phyloP scores from a whole-genome alignment of 92 coral and sea anemone species.

The Isaurus tuberculatus region DNA sequence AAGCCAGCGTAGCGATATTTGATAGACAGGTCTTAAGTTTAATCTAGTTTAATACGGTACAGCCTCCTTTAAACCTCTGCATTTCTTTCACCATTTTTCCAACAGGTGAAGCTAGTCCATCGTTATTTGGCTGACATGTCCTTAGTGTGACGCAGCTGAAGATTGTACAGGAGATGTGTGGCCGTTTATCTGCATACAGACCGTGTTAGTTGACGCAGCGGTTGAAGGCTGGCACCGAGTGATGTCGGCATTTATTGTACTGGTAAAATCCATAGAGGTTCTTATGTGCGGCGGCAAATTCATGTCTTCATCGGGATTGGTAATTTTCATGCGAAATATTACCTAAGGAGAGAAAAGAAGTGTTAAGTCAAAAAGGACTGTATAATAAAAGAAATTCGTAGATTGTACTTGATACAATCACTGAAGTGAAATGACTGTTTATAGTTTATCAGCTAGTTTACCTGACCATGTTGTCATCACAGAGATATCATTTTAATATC shows the following conservation, averaged over 20 bases:
- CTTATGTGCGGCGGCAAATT: not conserved
- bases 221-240: constrained; percentile 30
- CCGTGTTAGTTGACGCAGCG: constrained; percentile 37
- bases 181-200: constrained; percentile 41
- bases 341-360: too few relatives aligned
- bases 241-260: constrained; percentile 1
- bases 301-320: constrained; percentile 42
- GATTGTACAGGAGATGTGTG: constrained; percentile 9
- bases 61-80: too few relatives aligned
- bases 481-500: too few relatives aligned
- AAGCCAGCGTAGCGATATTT: too few relatives aligned
- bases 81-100: not conserved
- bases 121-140: not conserved
- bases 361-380: too few relatives aligned
- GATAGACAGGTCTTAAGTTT: too few relatives aligned
- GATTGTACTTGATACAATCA: too few relatives aligned
- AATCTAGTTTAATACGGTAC: too few relatives aligned
- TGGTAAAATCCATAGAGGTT: constrained; percentile 37
- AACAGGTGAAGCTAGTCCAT: not conserved
- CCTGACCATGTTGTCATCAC: too few relatives aligned
- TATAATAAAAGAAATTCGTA: too few relatives aligned
- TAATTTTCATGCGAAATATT: constrained; percentile 42
- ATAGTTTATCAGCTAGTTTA: too few relatives aligned
- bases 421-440: too few relatives aligned
- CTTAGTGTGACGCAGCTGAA: not conserved